These are phyloP conservation scores for Mus pahari DNA, from an alignment of 2,113 vertebrate species.

Conservation along the genomic window DNA sequence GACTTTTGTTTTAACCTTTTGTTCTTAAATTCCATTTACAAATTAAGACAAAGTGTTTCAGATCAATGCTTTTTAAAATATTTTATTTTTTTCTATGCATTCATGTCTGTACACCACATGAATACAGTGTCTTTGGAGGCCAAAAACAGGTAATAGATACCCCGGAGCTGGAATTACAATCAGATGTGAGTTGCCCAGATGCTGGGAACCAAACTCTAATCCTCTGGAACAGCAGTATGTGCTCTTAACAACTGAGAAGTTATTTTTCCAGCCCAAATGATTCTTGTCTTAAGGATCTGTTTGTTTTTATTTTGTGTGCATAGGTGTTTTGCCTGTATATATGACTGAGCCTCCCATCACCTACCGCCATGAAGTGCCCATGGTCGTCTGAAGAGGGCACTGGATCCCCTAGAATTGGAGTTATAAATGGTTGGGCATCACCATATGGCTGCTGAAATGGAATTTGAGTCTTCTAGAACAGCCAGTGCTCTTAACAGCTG, in stretches of 20 bases:
- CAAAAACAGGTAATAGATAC: background rate
- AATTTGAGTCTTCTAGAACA: background rate
- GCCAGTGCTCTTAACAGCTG: background rate
- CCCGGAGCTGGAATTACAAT: background rate
- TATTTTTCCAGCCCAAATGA: background rate
- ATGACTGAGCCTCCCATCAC: too few species aligned
- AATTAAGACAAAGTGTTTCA: background rate
- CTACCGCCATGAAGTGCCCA: background rate
- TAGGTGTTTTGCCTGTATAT: background rate
- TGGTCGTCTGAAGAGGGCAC: background rate
- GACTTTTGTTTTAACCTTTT: background rate
- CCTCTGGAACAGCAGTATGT: background rate
- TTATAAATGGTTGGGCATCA: background rate
- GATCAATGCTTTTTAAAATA: background rate
- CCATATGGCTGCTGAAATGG: background rate
- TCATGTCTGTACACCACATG: background rate
- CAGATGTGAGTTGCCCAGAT: background rate
- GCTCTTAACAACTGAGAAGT: background rate
- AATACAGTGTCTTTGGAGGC: background rate
- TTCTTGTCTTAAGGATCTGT: background rate
- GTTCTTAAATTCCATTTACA: background rate
- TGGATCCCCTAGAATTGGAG: background rate
- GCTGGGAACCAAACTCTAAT: background rate
- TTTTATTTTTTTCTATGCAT: background rate
- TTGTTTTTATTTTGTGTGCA: background rate